These are phyloP conservation scores for Erpobdella octoculata DNA, from an alignment of 2,888 invertebrate genomes.

Conservation along the genomic window DNA sequence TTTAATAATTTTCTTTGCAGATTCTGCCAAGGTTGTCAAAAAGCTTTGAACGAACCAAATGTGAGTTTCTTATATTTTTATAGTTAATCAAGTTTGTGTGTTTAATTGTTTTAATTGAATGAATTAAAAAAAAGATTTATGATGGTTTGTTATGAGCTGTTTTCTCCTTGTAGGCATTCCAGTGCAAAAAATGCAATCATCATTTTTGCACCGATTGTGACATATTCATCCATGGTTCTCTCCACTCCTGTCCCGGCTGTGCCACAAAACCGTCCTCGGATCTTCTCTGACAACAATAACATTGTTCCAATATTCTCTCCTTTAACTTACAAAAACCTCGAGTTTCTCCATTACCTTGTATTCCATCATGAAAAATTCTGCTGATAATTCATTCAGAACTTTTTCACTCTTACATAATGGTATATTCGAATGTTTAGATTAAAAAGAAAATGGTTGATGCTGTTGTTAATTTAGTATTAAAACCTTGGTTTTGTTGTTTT, in stretches of 20 bases:
- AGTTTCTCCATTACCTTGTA: too few species aligned
- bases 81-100: not conserved
- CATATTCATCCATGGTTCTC: constrained; percentile 79
- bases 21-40: constrained; percentile 37
- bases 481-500: too few species aligned
- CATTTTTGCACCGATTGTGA: constrained; percentile 91
- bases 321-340: too few species aligned
- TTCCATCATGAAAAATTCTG: too few species aligned
- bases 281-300: too few species aligned
- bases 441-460: too few species aligned
- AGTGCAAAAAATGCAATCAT: constrained; percentile 70
- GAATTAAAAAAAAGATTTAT: not conserved
- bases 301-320: too few species aligned
- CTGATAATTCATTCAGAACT: too few species aligned
- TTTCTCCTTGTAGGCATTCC: constrained; percentile 64
- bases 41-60: constrained; percentile 33
- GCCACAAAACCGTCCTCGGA: too few species aligned
- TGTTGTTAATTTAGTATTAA: too few species aligned
- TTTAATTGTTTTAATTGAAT: not conserved
- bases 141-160: not conserved
- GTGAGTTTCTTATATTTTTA: constrained; percentile 13
- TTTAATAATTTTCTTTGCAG: constrained; percentile 33
- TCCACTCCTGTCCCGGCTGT: constrained; percentile 94
- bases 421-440: too few species aligned
- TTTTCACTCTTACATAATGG: too few species aligned